Evolutionary conservation across 2,888 invertebrate genomes (phyloP).

Genomic region (Limenitis camilla): DNA sequence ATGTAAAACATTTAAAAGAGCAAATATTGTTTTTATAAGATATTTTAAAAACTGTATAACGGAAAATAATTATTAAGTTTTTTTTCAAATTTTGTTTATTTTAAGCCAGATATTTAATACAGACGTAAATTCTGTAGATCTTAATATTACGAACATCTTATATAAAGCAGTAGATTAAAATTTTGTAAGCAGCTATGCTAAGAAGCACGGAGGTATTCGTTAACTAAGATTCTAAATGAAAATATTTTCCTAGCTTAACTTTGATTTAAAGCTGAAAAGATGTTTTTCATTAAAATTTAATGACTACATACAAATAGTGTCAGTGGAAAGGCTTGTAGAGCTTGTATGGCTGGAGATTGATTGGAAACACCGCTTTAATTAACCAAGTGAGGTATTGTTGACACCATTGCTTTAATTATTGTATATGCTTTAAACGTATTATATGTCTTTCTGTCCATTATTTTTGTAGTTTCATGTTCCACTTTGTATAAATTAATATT

Average conservation of each 20-base stretch:
- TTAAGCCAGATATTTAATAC: too few relatives aligned
- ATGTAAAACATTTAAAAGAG: too few relatives aligned
- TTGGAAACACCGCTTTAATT: background rate
- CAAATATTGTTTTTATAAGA: too few relatives aligned
- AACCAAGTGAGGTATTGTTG: too few relatives aligned
- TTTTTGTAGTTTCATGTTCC: too few relatives aligned
- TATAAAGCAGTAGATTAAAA: background rate
- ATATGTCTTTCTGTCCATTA: too few relatives aligned
- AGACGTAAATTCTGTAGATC: background rate
- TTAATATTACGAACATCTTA: background rate
- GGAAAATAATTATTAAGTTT: too few relatives aligned
- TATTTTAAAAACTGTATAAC: too few relatives aligned
- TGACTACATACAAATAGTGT: conserved; percentile 2
- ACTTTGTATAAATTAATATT: too few relatives aligned
- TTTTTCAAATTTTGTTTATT: too few relatives aligned
- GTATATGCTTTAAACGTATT: too few relatives aligned
- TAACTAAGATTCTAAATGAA: conserved; percentile 10
- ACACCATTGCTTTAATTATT: too few relatives aligned
- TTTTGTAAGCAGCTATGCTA: background rate
- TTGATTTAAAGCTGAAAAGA: conserved; percentile 7
- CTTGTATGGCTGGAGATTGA: background rate
- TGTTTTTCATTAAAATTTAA: conserved; percentile 10
- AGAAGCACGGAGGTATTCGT: conserved; percentile 5
- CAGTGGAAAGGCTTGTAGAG: background rate
- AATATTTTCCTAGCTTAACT: conserved; percentile 6